phyloP scores from a whole-genome alignment of 2,888 invertebrate genomes.

The Brachyptera putata region DNA sequence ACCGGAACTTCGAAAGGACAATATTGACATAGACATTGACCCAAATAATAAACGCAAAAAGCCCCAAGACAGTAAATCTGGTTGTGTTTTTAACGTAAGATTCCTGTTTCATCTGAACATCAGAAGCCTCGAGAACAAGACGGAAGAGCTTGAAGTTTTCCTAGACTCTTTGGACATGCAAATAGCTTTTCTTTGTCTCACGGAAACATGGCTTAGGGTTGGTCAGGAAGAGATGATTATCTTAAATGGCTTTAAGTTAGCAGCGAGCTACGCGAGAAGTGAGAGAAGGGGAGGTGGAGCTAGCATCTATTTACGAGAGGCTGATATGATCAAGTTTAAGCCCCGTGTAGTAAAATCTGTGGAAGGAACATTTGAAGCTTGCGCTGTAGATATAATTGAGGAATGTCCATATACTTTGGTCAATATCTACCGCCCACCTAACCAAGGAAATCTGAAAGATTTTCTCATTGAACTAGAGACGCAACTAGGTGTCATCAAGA shows the following conservation, averaged over 20 bases:
- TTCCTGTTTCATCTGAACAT: slow-evolving; percentile 7
- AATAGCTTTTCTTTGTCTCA: background rate
- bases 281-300: slow-evolving; percentile 3
- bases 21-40: too few relatives aligned
- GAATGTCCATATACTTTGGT: background rate
- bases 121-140: slow-evolving; percentile 3
- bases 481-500: too few relatives aligned
- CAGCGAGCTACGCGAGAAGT: background rate
- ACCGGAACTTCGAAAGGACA: too few relatives aligned
- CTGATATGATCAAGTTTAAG: too few relatives aligned
- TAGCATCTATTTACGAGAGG: too few relatives aligned
- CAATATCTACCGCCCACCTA: background rate
- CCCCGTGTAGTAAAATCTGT: background rate
- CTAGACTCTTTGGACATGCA: background rate
- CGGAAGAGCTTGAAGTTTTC: slow-evolving; percentile 9
- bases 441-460: background rate
- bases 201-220: background rate
- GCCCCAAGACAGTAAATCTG: too few relatives aligned
- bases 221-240: background rate
- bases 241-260: background rate
- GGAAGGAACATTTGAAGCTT: background rate
- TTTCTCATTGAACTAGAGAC: too few relatives aligned
- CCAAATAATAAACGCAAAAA: too few relatives aligned
- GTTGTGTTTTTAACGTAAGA: too few relatives aligned
- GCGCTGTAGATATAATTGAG: background rate